Conservation (phyloP, 2,797 vertebrate genomes). For the Hyperoplus immaculatus region DNA sequence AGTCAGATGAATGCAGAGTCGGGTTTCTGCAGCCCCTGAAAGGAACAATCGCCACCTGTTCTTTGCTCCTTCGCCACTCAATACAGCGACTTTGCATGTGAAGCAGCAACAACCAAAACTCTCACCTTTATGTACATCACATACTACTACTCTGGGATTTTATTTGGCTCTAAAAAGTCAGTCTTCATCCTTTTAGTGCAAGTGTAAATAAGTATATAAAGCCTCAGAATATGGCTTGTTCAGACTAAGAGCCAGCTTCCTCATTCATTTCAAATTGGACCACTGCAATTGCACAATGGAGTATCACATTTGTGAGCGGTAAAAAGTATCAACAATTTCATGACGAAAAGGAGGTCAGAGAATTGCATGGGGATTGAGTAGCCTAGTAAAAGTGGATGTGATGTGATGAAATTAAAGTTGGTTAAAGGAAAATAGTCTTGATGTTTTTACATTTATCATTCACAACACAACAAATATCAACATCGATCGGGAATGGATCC, state of each 20-base stretch:
- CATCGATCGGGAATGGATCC: too few relatives aligned
- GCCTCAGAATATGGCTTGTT: not conserved
- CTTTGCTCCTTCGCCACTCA: not conserved
- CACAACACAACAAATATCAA: too few relatives aligned
- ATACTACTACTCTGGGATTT: too few relatives aligned
- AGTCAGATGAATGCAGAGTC: slow-evolving; percentile 18
- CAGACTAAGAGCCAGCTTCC: not conserved
- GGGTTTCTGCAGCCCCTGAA: slow-evolving; percentile 23
- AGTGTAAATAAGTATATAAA: not conserved
- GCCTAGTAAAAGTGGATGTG: too few relatives aligned
- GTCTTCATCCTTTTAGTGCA: too few relatives aligned
- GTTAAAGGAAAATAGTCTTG: too few relatives aligned
- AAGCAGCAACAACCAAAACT: not conserved
- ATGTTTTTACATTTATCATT: too few relatives aligned
- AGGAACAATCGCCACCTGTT: slow-evolving; percentile 23
- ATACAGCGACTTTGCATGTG: slow-evolving; percentile 5
- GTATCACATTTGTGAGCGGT: not conserved
- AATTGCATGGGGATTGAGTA: too few relatives aligned
- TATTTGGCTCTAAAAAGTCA: not conserved
- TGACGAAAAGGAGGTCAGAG: too few relatives aligned
- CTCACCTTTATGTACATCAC: not conserved
- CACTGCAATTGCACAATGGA: not conserved
- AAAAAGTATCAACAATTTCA: too few relatives aligned
- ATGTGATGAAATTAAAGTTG: too few relatives aligned
- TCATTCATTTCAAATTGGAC: not conserved